Evolutionary conservation across 2,888 invertebrate genomes (phyloP), one percentile per base, ranked within the genome.

Genomic region (Entomobrya multifasciata): DNA sequence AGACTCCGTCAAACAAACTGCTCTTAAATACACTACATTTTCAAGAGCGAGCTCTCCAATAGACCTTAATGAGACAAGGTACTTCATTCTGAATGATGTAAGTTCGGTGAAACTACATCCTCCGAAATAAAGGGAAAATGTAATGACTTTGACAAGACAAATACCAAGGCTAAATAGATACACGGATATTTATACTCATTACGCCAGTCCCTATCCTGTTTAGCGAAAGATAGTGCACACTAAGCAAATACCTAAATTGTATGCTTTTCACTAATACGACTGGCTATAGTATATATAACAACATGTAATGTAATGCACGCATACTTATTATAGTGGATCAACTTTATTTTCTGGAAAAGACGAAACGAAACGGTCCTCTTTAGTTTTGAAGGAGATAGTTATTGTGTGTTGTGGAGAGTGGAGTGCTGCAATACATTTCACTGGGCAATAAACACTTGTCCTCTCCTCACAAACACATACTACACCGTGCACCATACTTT

Each of bases 41-140:
- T 77, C 77, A 65, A 27, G 52, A 77, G 52, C 60, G 72, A 17
- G 47, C 55, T 30, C 74, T 77, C 65, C 44, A 67, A 60, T 70
- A 65, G 74, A 52, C 76, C 76, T 65, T 83, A 83, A 83, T 83
- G 83, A 83, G 83, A 83, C 83, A 83, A 77, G 83, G 67, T 77
- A 83, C 83, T 83, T 83, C 83, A 83, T 83, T 83, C 44, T 52
- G 76, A 77, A 77, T 77, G 83, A 83, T 83, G 77, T 67, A 83
- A 77, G 76, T 83, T 83, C 41, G 17, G 60, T 20, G 49, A 65
- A 36, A 83, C 77, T 83, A 55, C 74, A 36, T 76, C 20, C 52
- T 67, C n/a, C 22, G n/a, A 67, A 20, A 41, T 36, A 83, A 82
- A 20, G 27, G 47, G 72, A 27, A 60, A 82, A 52, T 44, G 44